Conservation (phyloP, 2,888 invertebrate genomes). For the Pyrgus malvae region DNA sequence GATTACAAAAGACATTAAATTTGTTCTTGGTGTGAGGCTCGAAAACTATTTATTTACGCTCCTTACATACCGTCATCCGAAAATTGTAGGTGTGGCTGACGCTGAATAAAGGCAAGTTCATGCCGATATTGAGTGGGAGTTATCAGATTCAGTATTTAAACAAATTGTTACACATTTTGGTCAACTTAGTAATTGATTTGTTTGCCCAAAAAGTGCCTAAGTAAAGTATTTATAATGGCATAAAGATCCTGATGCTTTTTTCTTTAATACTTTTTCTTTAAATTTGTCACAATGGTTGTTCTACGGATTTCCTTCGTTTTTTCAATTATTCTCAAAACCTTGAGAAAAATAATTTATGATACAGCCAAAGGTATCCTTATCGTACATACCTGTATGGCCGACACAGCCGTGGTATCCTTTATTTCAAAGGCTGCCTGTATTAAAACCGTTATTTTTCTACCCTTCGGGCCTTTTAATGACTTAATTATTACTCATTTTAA, state of each 20-base stretch:
- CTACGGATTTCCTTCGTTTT: constrained; percentile 5
- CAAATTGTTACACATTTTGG: background rate
- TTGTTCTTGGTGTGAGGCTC: constrained; percentile 31
- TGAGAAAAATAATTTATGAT: constrained; percentile 1
- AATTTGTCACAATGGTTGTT: background rate
- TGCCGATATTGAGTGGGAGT: constrained; percentile 29
- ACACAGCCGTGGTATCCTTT: constrained; percentile 5
- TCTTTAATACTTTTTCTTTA: background rate
- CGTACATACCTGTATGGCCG: constrained; percentile 6
- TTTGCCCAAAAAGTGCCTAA: constrained; percentile 20
- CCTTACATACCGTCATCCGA: constrained; percentile 26
- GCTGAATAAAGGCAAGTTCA: constrained; percentile 25
- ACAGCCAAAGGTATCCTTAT: constrained; percentile 1
- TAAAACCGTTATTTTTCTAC: background rate
- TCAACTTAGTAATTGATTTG: constrained; percentile 2
- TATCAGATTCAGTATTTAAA: constrained; percentile 9
- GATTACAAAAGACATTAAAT: constrained; percentile 16
- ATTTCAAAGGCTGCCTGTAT: background rate
- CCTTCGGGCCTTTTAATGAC: background rate
- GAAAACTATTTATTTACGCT: constrained; percentile 23
- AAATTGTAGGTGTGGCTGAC: constrained; percentile 27
- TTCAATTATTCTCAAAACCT: background rate
- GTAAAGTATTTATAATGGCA: constrained; percentile 21
- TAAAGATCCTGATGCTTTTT: constrained; percentile 8
- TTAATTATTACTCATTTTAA: constrained; percentile 6